A percentile compares a stretch with the other conserved stretches of the same genome.
Evolutionary conservation across 1,140 invertebrate genomes (phyloP).

Genomic region (Lepidostoma basale): DNA sequence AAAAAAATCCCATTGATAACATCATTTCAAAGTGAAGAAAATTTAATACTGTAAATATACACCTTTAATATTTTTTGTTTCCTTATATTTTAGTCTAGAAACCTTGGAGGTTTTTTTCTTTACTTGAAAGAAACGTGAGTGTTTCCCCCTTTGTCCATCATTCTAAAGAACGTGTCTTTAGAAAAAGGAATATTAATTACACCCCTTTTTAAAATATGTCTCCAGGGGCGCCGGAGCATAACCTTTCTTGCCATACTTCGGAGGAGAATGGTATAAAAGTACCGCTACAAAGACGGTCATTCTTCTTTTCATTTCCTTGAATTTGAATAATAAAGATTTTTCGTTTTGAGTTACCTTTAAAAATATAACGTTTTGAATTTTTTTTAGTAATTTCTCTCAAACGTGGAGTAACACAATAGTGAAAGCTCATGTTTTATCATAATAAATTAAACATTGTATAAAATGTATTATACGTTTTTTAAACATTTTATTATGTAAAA

Average conservation of each 20-base stretch:
- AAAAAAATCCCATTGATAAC: too few species aligned
- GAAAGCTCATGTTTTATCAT: background rate
- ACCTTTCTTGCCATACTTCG: background rate
- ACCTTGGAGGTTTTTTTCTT: background rate
- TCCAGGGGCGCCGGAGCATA: background rate
- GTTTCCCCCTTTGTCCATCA: conserved; percentile 14
- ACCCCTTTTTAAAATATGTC: conserved; percentile 11
- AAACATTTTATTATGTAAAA: too few species aligned
- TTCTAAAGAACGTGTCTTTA: conserved; percentile 11
- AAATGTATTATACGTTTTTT: too few species aligned
- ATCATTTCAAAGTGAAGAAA: too few species aligned
- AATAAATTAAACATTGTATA: too few species aligned
- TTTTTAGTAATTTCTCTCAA: background rate
- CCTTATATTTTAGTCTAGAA: too few species aligned
- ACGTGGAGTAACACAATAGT: background rate
- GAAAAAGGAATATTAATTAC: conserved; percentile 18
- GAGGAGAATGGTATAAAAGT: background rate
- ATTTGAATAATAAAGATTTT: background rate
- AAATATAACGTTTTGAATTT: background rate
- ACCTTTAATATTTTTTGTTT: too few species aligned
- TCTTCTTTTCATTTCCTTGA: conserved; percentile 5
- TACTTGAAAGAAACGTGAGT: background rate
- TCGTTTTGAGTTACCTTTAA: background rate
- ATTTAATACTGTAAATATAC: too few species aligned
- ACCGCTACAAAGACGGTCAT: background rate